Conservation (phyloP, 2,113 vertebrate genomes). For the Pollachius pollachius region DNA sequence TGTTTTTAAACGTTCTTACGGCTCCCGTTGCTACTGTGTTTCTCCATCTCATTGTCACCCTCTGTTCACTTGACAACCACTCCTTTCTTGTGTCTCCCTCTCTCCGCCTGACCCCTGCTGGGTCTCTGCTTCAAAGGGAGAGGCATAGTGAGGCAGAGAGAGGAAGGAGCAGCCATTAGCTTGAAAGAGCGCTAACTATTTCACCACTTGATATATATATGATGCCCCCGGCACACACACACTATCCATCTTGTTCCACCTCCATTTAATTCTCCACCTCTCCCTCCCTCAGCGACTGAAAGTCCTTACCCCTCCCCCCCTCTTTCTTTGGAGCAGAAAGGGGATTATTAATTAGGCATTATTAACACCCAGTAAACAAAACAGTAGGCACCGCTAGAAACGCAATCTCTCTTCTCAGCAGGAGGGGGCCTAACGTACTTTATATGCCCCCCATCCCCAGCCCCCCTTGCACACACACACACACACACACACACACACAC, state of each 20-base stretch:
- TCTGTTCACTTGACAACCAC: not conserved
- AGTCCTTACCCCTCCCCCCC: not conserved
- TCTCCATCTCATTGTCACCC: slow-evolving; percentile 6
- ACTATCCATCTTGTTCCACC: not conserved
- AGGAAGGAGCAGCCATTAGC: too few relatives aligned
- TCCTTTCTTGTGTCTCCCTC: slow-evolving; percentile 7
- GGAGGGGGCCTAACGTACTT: slow-evolving; percentile 46
- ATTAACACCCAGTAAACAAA: slow-evolving; percentile 99
- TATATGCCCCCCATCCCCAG: slow-evolving; percentile 53
- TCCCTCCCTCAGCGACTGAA: slow-evolving; percentile 46
- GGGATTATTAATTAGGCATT: slow-evolving; percentile 99
- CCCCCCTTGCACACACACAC: slow-evolving; percentile 27
- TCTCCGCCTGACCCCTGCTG: slow-evolving; percentile 6
- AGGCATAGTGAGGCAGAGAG: slow-evolving; percentile 27
- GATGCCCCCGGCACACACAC: not conserved
- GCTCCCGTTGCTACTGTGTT: not conserved
- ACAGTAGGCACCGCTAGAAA: slow-evolving; percentile 92
- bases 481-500: slow-evolving; percentile 33
- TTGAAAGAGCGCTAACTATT: too few relatives aligned
- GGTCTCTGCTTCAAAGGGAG: slow-evolving; percentile 28
- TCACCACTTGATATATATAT: too few relatives aligned
- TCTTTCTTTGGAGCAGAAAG: slow-evolving; percentile 81
- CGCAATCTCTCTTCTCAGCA: slow-evolving; percentile 92
- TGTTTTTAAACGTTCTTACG: not conserved
- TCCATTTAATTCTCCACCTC: slow-evolving; percentile 15